Percentiles rank a stretch among this genome's conserved stretches.
phyloP scores from a whole-genome alignment of 1,140 invertebrate genomes.

The Eufriesea mexicana region DNA sequence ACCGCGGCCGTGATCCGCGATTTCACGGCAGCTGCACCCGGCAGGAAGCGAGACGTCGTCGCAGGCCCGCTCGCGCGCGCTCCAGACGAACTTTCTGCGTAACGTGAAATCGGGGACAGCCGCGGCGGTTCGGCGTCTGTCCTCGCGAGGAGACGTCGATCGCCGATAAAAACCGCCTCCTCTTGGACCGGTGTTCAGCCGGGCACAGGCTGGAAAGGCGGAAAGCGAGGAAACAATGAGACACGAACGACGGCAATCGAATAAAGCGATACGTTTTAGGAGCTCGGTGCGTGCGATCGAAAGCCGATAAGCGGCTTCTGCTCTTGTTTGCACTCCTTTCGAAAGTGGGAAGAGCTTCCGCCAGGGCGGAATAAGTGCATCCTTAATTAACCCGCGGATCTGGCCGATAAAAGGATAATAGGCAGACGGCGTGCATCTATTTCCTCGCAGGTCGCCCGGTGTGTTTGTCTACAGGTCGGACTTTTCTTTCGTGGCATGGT shows the following conservation, averaged over 20 bases:
- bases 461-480: slow-evolving; percentile 38
- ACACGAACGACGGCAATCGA: slow-evolving; percentile 34
- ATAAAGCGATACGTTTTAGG: slow-evolving; percentile 30
- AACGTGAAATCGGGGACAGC: slow-evolving; percentile 69
- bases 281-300: slow-evolving; percentile 18
- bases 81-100: slow-evolving; percentile 65
- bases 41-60: slow-evolving; percentile 67
- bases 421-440: slow-evolving; percentile 43
- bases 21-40: slow-evolving; percentile 65
- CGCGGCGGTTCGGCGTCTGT: slow-evolving; percentile 22
- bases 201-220: not conserved
- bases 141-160: slow-evolving; percentile 32
- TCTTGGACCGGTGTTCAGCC: too few relatives aligned
- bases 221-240: slow-evolving; percentile 58
- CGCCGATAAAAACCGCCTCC: slow-evolving; percentile 17
- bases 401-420: slow-evolving; percentile 61
- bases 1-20: slow-evolving; percentile 68
- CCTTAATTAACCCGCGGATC: slow-evolving; percentile 58
- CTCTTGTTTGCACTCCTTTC: slow-evolving; percentile 54
- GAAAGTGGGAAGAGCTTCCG: slow-evolving; percentile 58
- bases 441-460: slow-evolving; percentile 26
- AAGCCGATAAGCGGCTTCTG: slow-evolving; percentile 2
- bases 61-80: slow-evolving; percentile 27
- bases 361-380: slow-evolving; percentile 58
- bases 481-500: not conserved